Percentiles rank a stretch among this genome's conserved stretches.
phyloP scores from a whole-genome alignment of 1,140 invertebrate species.

The Platorchestia sp. region DNA sequence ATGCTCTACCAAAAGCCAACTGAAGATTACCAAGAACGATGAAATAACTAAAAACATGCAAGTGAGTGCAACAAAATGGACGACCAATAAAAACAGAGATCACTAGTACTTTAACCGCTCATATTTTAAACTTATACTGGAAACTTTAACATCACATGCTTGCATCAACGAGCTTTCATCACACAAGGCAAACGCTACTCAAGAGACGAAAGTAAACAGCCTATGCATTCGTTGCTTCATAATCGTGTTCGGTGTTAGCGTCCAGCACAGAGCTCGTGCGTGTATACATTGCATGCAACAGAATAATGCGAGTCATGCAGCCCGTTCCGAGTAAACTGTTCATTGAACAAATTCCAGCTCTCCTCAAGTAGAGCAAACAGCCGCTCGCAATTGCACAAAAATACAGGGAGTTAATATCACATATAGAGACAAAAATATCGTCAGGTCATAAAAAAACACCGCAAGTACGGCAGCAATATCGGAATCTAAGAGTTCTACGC shows the following conservation, averaged over 20 bases:
- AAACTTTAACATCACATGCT: neutral
- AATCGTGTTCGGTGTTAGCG: neutral
- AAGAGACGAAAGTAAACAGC: neutral
- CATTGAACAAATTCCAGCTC: no score
- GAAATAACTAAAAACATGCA: neutral
- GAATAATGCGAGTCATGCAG: neutral
- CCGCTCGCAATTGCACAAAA: neutral
- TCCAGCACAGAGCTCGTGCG: neutral
- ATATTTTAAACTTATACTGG: neutral
- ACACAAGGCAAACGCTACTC: neutral
- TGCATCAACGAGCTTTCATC: neutral
- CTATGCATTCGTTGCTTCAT: neutral
- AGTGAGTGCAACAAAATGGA: neutral
- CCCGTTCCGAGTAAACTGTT: neutral
- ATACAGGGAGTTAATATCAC: neutral
- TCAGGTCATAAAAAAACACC: neutral
- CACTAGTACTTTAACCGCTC: neutral
- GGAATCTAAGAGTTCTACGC: neutral
- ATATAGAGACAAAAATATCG: neutral
- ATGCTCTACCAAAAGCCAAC: neutral
- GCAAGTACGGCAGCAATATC: neutral
- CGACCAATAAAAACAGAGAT: neutral
- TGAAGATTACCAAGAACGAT: neutral
- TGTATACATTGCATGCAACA: neutral
- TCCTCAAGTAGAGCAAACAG: neutral